Percentiles rank a stretch among this genome's conserved stretches.
Conservation (phyloP, 2,797 vertebrate genomes). For the Coregonus sp. region DNA sequence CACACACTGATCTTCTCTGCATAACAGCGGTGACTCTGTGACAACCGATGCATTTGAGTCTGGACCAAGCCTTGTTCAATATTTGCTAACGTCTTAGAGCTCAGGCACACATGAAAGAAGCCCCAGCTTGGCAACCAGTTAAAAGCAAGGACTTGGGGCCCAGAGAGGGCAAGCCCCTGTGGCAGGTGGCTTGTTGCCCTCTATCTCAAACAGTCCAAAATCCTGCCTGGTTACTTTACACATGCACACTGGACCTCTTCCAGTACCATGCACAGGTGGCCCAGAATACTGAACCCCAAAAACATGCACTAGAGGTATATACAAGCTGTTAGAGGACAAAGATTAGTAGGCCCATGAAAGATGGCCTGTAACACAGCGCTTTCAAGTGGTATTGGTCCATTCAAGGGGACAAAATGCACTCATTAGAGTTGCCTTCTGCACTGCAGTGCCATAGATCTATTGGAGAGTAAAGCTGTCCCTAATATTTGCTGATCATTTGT, state of each 20-base stretch:
- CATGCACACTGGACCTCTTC: conserved; percentile 63
- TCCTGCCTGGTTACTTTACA: conserved; percentile 58
- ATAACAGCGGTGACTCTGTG: conserved; percentile 55
- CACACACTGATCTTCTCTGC: conserved; percentile 35
- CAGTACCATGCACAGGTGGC: conserved; percentile 65
- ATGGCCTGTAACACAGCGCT: conserved; percentile 16
- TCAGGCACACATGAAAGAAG: conserved; percentile 72
- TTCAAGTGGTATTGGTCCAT: conserved; percentile 1
- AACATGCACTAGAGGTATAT: conserved; percentile 45
- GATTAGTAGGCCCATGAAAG: conserved; percentile 8
- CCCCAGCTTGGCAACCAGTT: conserved; percentile 70
- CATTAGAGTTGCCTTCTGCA: background rate
- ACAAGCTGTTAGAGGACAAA: conserved; percentile 17
- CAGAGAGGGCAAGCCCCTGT: conserved; percentile 61
- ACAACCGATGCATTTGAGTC: conserved; percentile 76
- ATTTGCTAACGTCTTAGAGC: conserved; percentile 74
- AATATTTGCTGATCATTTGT: background rate
- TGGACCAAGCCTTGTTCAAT: conserved; percentile 72
- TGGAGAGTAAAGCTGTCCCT: background rate
- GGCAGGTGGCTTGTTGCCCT: conserved; percentile 72
- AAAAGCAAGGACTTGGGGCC: conserved; percentile 63
- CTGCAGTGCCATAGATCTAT: background rate
- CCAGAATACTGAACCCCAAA: conserved; percentile 44
- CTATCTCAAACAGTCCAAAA: conserved; percentile 59
- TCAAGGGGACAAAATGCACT: background rate